A percentile compares a stretch with the other conserved stretches of the same genome.
These are phyloP conservation scores for Ibycter americanus DNA, from an alignment of 2,797 vertebrate species.

Conservation along the genomic window DNA sequence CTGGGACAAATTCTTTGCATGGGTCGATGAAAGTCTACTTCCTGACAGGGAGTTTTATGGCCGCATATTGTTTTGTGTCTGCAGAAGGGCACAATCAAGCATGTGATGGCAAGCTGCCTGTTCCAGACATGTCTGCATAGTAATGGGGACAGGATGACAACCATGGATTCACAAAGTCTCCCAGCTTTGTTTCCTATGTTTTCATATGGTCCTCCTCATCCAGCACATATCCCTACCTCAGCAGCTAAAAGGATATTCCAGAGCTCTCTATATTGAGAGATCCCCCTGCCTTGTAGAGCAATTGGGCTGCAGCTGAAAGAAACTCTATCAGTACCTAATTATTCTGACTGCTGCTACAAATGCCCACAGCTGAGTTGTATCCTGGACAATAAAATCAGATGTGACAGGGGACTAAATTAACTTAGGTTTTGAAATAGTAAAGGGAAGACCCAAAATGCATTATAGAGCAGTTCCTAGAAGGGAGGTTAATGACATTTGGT, in stretches of 20 bases:
- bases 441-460: background rate
- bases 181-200: background rate
- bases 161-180: background rate
- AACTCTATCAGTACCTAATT: background rate
- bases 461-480: background rate
- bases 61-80: background rate
- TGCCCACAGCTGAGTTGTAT: background rate
- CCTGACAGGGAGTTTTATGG: background rate
- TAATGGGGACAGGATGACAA: background rate
- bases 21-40: background rate
- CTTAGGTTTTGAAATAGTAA: background rate
- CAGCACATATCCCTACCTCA: background rate
- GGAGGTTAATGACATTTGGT: background rate
- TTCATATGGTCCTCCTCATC: background rate
- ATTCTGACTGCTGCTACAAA: background rate
- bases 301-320: background rate
- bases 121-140: background rate
- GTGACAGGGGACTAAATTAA: background rate
- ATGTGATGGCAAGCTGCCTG: background rate
- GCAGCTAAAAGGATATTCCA: background rate
- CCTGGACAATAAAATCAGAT: background rate
- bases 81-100: background rate
- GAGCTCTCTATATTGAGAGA: background rate
- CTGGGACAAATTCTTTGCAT: background rate
- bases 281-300: background rate